phyloP scores from a whole-genome alignment of 2,113 vertebrate genomes.

The Amphilophus citrinellus region DNA sequence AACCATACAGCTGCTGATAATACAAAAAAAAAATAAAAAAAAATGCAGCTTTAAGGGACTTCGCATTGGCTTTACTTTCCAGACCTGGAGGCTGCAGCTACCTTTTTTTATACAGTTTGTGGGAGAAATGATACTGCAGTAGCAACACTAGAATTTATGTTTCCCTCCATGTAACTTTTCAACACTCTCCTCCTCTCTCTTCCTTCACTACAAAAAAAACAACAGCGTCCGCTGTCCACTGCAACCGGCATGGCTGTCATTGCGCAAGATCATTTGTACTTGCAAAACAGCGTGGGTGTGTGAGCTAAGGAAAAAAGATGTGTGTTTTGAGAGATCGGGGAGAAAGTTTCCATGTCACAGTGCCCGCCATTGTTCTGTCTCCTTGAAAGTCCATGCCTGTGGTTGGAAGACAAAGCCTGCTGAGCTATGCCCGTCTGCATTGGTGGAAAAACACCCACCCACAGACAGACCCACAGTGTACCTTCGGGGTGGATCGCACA shows the following conservation, averaged over 20 bases:
- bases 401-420: constrained; percentile 61
- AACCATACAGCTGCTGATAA: background rate
- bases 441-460: constrained; percentile 59
- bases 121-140: constrained; percentile 32
- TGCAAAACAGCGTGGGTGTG: constrained; percentile 56
- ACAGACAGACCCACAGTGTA: constrained; percentile 40
- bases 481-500: constrained; percentile 52
- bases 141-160: constrained; percentile 63
- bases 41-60: background rate
- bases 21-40: background rate
- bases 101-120: constrained; percentile 14
- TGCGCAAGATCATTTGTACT: constrained; percentile 51
- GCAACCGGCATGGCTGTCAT: constrained; percentile 31
- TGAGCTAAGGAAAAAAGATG: constrained; percentile 43
- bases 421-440: constrained; percentile 57
- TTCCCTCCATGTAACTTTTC: constrained; percentile 60
- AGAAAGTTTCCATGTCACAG: constrained; percentile 71
- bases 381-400: constrained; percentile 62
- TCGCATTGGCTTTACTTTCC: background rate
- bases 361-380: constrained; percentile 79
- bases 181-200: constrained; percentile 48
- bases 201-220: constrained; percentile 44
- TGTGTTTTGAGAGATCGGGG: constrained; percentile 58
- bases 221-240: constrained; percentile 44
- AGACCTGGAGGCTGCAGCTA: background rate